Evolutionary conservation across 2,113 vertebrate species (phyloP).

Genomic region (Urocitellus parryii): DNA sequence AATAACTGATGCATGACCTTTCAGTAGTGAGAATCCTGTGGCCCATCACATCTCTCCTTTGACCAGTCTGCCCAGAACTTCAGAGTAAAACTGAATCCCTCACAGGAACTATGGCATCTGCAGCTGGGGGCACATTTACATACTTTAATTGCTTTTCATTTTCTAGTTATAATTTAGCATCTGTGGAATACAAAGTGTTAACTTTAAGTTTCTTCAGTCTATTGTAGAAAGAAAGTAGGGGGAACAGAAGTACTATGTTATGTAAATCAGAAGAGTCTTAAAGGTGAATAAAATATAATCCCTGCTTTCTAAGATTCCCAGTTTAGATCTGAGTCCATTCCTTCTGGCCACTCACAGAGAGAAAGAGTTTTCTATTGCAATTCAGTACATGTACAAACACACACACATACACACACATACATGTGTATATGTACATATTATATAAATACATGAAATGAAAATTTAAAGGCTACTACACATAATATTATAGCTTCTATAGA

Average conservation of each 20-base stretch:
- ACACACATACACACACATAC: neutral
- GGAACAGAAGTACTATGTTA: neutral
- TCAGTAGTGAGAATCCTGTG: neutral
- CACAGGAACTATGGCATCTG: neutral
- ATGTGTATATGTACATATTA: too few relatives aligned
- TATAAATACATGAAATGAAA: neutral
- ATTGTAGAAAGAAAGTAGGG: neutral
- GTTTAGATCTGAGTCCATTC: neutral
- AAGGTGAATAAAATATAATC: neutral
- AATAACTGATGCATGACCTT: neutral
- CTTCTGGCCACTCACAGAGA: neutral
- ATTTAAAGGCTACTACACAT: neutral
- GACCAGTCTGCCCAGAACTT: neutral
- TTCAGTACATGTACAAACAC: too few relatives aligned
- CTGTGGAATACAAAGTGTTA: neutral
- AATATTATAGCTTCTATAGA: neutral
- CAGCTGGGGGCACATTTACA: neutral
- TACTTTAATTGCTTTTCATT: conserved; percentile 1
- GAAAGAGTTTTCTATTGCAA: neutral
- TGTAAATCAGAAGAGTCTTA: conserved; percentile 30
- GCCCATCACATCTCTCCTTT: neutral
- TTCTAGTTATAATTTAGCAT: conserved; percentile 16
- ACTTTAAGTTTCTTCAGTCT: conserved; percentile 13
- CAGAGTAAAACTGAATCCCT: neutral
- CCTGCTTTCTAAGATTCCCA: conserved; percentile 3